phyloP scores from a whole-genome alignment of 2,797 vertebrate genomes.

The Premnoplex brunnescens region DNA sequence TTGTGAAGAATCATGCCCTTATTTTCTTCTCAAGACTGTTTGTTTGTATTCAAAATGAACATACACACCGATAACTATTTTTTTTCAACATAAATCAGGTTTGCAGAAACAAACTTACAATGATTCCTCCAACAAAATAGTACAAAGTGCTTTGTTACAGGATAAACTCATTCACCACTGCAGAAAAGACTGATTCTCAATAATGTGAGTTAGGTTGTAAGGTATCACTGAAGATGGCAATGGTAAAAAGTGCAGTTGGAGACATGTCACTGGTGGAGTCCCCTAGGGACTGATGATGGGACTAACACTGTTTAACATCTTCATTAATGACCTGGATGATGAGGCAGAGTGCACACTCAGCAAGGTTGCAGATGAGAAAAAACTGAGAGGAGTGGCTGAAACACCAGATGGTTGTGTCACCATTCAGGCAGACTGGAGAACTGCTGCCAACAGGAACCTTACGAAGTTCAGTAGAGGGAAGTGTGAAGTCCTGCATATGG shows the following conservation, averaged over 20 bases:
- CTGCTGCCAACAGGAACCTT: neutral
- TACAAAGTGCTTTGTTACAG: neutral
- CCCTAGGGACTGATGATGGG: too few relatives aligned
- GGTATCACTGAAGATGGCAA: neutral
- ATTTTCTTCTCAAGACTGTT: neutral
- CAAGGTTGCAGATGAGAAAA: neutral
- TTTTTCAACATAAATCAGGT: neutral
- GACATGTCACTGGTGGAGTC: neutral
- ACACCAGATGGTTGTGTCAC: neutral
- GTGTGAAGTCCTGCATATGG: neutral
- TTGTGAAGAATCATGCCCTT: neutral
- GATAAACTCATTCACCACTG: neutral
- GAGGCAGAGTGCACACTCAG: neutral
- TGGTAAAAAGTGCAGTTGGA: rapidly evolving
- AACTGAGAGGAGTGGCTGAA: neutral
- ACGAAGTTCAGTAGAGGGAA: neutral
- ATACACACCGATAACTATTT: neutral
- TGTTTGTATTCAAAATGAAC: neutral
- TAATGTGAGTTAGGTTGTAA: neutral
- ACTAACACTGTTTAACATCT: neutral
- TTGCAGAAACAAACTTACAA: neutral
- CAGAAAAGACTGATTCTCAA: neutral
- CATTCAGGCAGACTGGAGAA: neutral
- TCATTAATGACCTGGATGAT: neutral
- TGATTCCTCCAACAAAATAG: neutral